Evolutionary conservation across 2,113 vertebrate species (phyloP), one percentile per base, ranked within the genome.

Genomic region (Ciconia stormi): DNA sequence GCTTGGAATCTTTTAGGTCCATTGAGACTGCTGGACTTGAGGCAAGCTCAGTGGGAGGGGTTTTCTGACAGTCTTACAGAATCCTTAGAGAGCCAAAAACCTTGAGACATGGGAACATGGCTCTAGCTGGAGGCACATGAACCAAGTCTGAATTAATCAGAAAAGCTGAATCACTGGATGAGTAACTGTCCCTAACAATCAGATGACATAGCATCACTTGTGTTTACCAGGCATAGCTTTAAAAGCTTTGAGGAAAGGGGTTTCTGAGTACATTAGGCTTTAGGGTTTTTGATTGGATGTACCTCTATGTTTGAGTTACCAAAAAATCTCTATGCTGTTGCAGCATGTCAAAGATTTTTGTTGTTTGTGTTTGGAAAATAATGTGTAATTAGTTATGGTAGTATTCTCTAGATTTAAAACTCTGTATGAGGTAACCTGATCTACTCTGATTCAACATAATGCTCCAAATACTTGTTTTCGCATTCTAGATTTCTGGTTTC

Each of bases 81-180:
- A 89, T 86, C 58, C 34, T 87, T 50, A 58, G 82, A 42, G 63
- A 70, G 55, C 86, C 86, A 93, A 59, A 97, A 94, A 44, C 47
- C 44, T 89, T 34, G 80, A 89, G 85, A 78, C 55, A 18, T 63
- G 38, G 71, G 88, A 93, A 59, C 10, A 8, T 59, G 49, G 50
- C 65, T 96, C 7, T 81, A 30, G 38, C 90, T 91, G 63, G 69
- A 90, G 82, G 72, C 83, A 26, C 65, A 44, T 34, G 72, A 85
- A 80, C 79, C 47, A 38, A 73, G 72, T 42, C 79, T 67, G 59
- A 78, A 92, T 89, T 90, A 6, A 36, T 78, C 90, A 94, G 92
- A 89, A 93, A 90, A 95, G 88, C 90, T 95, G 86, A 96, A 78
- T 95, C 91, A 93, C 80, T 59, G n/a, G 29, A 82, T 96, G 96